Evolutionary conservation across 2,113 vertebrate species (phyloP).

Genomic region (Cariama cristata): DNA sequence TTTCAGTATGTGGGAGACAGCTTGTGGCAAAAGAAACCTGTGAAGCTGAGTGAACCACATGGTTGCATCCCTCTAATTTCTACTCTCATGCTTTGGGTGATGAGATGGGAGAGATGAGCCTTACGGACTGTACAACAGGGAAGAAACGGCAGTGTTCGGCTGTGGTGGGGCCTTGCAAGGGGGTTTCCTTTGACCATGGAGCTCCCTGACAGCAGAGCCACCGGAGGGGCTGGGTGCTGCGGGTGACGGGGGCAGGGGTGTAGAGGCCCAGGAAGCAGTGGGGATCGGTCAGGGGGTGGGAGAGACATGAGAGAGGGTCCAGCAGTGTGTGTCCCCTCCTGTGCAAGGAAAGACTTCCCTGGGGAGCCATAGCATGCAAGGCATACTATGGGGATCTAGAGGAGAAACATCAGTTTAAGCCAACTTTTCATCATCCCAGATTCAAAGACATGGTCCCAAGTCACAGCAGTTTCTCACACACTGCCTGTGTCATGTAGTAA

Average conservation of each 20-base stretch:
- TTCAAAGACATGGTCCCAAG: not conserved
- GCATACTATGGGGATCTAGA: not conserved
- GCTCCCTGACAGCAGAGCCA: rapidly evolving
- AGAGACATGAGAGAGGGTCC: not conserved
- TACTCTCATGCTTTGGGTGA: rapidly evolving
- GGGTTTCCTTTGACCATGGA: not conserved
- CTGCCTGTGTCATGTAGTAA: not conserved
- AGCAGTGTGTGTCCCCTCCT: rapidly evolving
- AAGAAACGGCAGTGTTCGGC: rapidly evolving
- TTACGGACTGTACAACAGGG: rapidly evolving
- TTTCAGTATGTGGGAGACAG: not conserved
- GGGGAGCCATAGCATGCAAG: not conserved
- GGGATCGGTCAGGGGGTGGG: too few species aligned
- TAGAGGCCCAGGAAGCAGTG: rapidly evolving
- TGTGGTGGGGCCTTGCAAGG: not conserved
- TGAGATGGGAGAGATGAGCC: not conserved
- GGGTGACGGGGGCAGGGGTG: not conserved
- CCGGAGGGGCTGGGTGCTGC: not conserved
- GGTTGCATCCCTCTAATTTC: not conserved
- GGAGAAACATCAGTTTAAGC: not conserved
- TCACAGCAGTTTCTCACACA: not conserved
- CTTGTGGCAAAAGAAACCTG: not conserved
- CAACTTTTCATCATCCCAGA: not conserved
- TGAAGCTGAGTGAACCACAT: not conserved
- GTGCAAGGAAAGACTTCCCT: not conserved